Evolutionary conservation across 2,888 invertebrate species (phyloP).

Genomic region (Chrysolina americana): DNA sequence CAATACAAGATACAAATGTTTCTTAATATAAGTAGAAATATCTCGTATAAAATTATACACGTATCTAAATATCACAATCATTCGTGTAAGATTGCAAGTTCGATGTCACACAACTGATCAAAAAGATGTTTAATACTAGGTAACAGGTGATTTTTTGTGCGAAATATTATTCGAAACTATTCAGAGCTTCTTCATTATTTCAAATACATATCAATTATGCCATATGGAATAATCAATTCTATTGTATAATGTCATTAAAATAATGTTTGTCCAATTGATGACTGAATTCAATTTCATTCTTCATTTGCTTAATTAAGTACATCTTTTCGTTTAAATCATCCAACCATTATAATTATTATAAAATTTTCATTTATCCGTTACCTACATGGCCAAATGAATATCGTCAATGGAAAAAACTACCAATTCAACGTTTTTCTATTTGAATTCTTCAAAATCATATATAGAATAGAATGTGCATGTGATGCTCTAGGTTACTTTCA

Average conservation of each 20-base stretch:
- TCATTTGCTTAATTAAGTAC: not conserved
- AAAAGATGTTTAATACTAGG: no score
- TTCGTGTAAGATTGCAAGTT: no score
- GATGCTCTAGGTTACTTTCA: no score
- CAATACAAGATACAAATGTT: no score
- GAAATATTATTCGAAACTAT: not conserved
- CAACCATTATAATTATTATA: not conserved
- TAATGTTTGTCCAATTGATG: constrained; percentile 2
- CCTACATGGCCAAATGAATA: not conserved
- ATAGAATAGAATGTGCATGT: no score
- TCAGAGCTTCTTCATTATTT: not conserved
- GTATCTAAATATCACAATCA: no score
- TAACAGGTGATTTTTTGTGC: no score
- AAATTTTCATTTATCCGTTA: not conserved
- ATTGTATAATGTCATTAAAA: constrained; percentile 9
- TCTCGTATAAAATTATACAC: no score
- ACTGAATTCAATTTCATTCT: constrained; percentile 7
- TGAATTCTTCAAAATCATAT: no score
- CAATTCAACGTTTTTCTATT: no score
- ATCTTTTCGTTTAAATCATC: not conserved
- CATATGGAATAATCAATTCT: not conserved
- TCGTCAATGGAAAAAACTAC: not conserved
- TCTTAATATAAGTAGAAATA: no score
- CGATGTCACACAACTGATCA: no score
- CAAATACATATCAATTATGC: not conserved